Conservation (phyloP, 2,888 invertebrate genomes). For the Stenodema calcarata region DNA sequence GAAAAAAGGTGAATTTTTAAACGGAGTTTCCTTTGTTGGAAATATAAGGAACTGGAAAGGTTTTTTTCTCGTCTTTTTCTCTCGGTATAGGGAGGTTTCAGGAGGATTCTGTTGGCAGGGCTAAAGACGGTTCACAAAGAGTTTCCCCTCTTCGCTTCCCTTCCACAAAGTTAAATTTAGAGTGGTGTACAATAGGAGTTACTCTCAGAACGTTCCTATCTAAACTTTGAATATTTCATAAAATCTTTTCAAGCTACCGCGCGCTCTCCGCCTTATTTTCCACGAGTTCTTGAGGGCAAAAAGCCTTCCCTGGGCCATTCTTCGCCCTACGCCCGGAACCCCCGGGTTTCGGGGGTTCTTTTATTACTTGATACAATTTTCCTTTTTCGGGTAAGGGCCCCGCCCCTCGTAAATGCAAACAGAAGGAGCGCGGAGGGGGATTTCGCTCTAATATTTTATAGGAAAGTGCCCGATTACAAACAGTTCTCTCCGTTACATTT, state of each 20-base stretch:
- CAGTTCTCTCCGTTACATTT: constrained; percentile 39
- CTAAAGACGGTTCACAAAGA: constrained; percentile 35
- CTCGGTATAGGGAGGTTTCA: neutral
- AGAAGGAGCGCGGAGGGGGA: neutral
- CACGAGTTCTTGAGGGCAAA: neutral
- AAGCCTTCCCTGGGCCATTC: neutral
- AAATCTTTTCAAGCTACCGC: constrained; percentile 52
- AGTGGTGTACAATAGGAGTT: constrained; percentile 50
- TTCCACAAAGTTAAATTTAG: constrained; percentile 54
- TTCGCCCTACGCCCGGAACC: neutral
- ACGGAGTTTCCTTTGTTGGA: constrained; percentile 24
- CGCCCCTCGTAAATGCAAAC: neutral
- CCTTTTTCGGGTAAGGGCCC: constrained; percentile 9
- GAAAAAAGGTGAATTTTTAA: constrained; percentile 35
- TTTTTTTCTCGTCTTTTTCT: neutral
- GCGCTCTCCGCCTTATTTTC: constrained; percentile 1
- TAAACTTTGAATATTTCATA: constrained; percentile 52
- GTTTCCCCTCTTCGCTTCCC: neutral
- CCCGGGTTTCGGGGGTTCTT: constrained; percentile 46
- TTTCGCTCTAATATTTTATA: constrained; percentile 53
- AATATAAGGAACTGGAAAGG: neutral
- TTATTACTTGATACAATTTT: constrained; percentile 55
- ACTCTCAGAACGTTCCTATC: constrained; percentile 44
- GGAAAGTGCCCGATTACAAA: constrained; percentile 44
- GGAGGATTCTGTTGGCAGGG: neutral